Base-by-base conservation (phyloP, 2,797 vertebrate genomes). In the Propithecus deckenii region DNA sequence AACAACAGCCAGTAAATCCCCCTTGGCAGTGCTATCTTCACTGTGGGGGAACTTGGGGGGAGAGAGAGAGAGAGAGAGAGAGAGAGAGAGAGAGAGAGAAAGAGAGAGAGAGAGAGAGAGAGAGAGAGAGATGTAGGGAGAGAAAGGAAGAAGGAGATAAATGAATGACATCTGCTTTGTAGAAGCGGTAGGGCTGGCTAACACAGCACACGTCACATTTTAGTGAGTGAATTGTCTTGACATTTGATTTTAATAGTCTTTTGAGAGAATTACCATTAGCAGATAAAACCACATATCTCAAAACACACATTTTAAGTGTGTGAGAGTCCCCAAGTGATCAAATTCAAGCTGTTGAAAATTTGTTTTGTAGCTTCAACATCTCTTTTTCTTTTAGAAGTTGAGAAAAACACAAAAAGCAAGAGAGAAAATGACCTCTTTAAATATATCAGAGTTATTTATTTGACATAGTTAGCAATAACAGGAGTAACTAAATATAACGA, bases 381-480 rank as follows among this genome's bases (percentile, higher is more conserved):
- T 80, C 22, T 79, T 89, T 84, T 95, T 91, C 13, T 74, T 80
- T 46, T 94, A 30, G 28, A 92, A 96, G 5, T 38, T 91, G 22
- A 95, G 79, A 85, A 78, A 94, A 94, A 75, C 3, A 63, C 14
- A 83, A 74, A 83, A 94, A 80, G 28, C 17, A 87, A 43, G 48
- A 50, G 35, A 35, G 50, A 25, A 78, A 20, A 89, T 80, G 48
- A 84, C 23, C 30, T 90, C 48, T 95, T 85, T 86, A 93, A 93
- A 79, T 83, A 79, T 0, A 87, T 9, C 48, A 91, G 78, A 81
- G 55, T 85, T 41, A 86, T 86, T 86, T 84, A 79, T 85, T 38
- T 92, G 63, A 67, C 65, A 97, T 55, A 90, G 23, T 92, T 79
- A 91, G 65, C 63, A 84, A 91, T 85, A 71, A 80, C 28, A 90